Conservation (phyloP, 2,113 vertebrate species). For the Alexandromys fortis region DNA sequence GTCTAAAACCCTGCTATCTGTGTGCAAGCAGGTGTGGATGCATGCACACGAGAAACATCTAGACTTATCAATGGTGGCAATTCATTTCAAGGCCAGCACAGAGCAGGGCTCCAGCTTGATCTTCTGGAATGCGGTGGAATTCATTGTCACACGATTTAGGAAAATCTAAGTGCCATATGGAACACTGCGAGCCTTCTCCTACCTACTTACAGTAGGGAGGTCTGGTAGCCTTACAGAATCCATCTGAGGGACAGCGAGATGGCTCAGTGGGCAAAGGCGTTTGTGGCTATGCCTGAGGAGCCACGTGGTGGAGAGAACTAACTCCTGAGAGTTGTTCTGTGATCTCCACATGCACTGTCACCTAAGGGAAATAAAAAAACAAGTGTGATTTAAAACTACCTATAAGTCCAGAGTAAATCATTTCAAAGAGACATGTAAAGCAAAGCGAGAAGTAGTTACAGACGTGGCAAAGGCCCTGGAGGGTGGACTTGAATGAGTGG, state of each 20-base stretch:
- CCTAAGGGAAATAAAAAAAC: neutral
- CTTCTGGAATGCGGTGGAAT: neutral
- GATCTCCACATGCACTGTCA: neutral
- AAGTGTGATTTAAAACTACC: neutral
- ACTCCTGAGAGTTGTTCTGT: neutral
- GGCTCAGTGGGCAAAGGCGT: neutral
- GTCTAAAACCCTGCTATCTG: neutral
- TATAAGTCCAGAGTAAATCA: neutral
- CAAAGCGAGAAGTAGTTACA: neutral
- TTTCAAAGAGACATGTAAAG: neutral
- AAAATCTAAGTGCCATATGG: neutral
- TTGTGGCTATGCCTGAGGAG: neutral
- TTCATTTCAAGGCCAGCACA: neutral
- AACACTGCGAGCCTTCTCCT: neutral
- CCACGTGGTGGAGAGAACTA: neutral
- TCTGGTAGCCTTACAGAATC: neutral
- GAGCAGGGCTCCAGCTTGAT: neutral
- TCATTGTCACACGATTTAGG: slow-evolving; percentile 21
- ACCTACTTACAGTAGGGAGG: neutral
- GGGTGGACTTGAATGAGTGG: neutral
- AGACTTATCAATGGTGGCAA: neutral
- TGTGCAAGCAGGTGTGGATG: neutral
- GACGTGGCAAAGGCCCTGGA: neutral
- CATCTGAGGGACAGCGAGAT: neutral
- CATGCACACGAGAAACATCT: neutral